Evolutionary conservation across 1,140 invertebrate genomes (phyloP), one percentile per base, ranked within the genome.

Genomic region (Apis dorsata): DNA sequence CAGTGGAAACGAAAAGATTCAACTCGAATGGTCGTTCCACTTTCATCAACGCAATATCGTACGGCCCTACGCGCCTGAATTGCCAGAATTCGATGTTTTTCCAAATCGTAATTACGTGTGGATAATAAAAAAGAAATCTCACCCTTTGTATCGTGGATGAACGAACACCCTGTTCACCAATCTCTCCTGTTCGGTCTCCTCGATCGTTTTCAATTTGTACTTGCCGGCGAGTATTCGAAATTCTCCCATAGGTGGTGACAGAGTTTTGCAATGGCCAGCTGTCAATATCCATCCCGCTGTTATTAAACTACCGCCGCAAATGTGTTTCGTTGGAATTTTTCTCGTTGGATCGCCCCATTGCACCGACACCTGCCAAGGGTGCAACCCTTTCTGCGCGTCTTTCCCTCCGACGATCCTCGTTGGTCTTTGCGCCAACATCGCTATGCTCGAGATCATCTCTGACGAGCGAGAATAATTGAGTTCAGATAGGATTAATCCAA

Each of bases 21-120:
- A 94, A 92, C 0, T 88, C 85, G 62, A 95, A 93, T 0, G 94
- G 93, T 51, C 90, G 86, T 51, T 94, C 91, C 0, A 95, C 86
- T 81, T 94, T 93, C 77, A 95, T 90, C 49, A 95, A 60, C 3
- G 94, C 95, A 28, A 95, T 95, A 71, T 95, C 95, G 74, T 94
- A 95, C 1, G 94, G 93, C 2, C 92, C 93, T 0, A 94, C 92
- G 0, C 77, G 84, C 28, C 92, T 92, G 69, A 24, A 71, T 71
- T 10, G 13, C 3, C 5, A 28, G 15, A 24, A 53, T 24, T 71
- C 2, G 9, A 15, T 21, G 21, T 17, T 68, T 21, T 77, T 1
- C 15, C 13, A 15, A 28, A 24, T 15, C 12, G 10, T 44, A 69
- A 44, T 44, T 44, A 3, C 2, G 0, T 7, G 5, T 3, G 34